Percentiles rank a stretch among this genome's conserved stretches.
These are phyloP conservation scores for Chitala chitala DNA, from an alignment of 2,113 vertebrate genomes.

Conservation along the genomic window DNA sequence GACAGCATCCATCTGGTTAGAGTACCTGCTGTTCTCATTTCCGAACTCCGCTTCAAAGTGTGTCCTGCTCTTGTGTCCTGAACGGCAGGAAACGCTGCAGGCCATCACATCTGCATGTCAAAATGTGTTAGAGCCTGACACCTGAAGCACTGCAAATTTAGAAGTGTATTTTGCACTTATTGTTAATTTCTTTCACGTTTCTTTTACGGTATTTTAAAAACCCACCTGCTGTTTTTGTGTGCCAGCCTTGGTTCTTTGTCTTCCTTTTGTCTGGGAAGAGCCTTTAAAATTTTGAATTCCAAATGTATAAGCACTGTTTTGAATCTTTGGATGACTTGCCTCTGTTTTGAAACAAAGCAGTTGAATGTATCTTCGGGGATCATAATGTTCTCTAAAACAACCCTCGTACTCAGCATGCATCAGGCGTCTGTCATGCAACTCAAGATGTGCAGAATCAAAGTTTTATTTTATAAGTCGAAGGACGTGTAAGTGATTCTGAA, in stretches of 20 bases:
- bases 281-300: neutral
- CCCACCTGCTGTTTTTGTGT: neutral
- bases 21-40: neutral
- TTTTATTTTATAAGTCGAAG: too few species aligned
- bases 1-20: too few species aligned
- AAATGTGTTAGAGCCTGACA: conserved; percentile 16
- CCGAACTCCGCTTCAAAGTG: neutral
- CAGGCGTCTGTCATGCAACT: too few species aligned
- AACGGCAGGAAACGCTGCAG: neutral
- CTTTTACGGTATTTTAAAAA: conserved; percentile 16
- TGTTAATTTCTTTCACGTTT: conserved; percentile 27
- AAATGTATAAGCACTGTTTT: neutral
- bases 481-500: too few species aligned
- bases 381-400: neutral
- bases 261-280: neutral
- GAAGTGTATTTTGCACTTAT: neutral
- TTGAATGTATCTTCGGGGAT: neutral
- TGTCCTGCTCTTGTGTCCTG: neutral
- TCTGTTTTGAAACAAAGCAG: neutral
- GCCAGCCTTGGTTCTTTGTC: conserved; percentile 27
- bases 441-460: too few species aligned
- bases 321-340: neutral
- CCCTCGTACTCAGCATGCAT: neutral
- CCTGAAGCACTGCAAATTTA: conserved; percentile 44
- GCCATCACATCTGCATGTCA: conserved; percentile 15